Base-by-base conservation (phyloP, 2,797 vertebrate species). In the Vespertilio murinus region DNA sequence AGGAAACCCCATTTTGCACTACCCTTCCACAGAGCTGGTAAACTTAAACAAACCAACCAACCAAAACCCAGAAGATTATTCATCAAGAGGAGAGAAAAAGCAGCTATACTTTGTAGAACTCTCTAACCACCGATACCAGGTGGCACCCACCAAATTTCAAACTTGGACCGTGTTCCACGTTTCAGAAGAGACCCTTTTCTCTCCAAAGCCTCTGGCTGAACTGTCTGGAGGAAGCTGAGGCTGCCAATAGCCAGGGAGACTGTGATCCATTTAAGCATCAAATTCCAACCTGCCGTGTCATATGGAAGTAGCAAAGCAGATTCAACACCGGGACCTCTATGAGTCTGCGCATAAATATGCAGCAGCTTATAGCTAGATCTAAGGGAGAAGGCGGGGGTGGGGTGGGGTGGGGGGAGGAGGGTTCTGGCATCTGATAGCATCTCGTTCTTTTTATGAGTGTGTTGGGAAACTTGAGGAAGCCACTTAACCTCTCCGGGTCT, bases 181-280 rank as follows among this genome's bases (percentile, higher is more conserved):
- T 94, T 88, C 40, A 90, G 61, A 78, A 84, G 65, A 35, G 42
- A 70, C 47, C 9, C 16, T 70, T 56, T 83, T 83, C 78, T 40
- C 42, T 74, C 35, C 25, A 73, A 90, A 93, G 35, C 22, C 23
- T 81, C 22, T 71, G 75, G 70, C 56, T 93, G 71, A 91, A 67
- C 65, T 78, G 75, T 71, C 49, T 77, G 64, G 38, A 87, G 23
- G 59, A 90, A 90, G 16, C 75, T 38, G 30, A 42, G 54, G 42
- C 18, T 93, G 71, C 69, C 47, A 90, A 10, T 40, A 91, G 74
- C 65, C 79, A 49, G 80, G 59, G 59, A 82, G 33, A 33, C 45
- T 52, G 45, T 33, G 88, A 92, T 88, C 49, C 45, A 87, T 71
- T 77, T 94, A 79, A 88, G 73, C 88, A 92, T 80, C 73, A 49